phyloP scores from a whole-genome alignment of 2,113 vertebrate genomes.

The Burhinus bistriatus region DNA sequence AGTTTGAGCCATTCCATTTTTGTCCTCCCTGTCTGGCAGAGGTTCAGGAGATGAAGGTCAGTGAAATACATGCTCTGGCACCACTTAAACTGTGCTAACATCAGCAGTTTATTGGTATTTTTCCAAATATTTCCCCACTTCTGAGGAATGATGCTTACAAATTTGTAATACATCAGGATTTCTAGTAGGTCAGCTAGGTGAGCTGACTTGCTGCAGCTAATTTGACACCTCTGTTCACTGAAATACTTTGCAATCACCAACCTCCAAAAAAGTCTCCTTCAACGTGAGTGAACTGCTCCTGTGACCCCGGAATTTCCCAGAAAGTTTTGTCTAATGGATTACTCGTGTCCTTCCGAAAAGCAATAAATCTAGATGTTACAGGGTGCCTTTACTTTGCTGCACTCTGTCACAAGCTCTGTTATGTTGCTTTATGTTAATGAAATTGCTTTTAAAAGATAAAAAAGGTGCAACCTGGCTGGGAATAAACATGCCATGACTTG shows the following conservation, averaged over 20 bases:
- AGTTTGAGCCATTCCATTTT: slow-evolving; percentile 5
- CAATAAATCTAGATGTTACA: not conserved
- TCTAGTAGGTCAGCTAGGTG: not conserved
- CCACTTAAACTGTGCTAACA: not conserved
- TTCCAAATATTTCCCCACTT: not conserved
- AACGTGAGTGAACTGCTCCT: not conserved
- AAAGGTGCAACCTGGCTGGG: not conserved
- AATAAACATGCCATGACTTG: not conserved
- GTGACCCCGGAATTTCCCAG: not conserved
- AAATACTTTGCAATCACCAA: not conserved
- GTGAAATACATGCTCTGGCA: not conserved
- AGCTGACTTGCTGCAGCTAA: not conserved
- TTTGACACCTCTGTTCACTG: not conserved
- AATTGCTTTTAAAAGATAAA: not conserved
- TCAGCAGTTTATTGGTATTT: slow-evolving; percentile 10
- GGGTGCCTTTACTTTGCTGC: not conserved
- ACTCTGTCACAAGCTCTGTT: not conserved
- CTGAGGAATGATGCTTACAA: not conserved
- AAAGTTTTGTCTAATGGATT: not conserved
- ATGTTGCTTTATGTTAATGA: not conserved
- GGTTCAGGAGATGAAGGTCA: slow-evolving; percentile 37
- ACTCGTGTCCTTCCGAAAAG: not conserved
- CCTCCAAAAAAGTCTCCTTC: not conserved
- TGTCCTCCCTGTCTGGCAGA: not conserved
- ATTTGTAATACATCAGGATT: not conserved